A percentile compares a stretch with the other conserved stretches of the same genome.
These are phyloP conservation scores for Takifugu bimaculatus DNA, from an alignment of 2,113 vertebrate species.

Conservation along the genomic window DNA sequence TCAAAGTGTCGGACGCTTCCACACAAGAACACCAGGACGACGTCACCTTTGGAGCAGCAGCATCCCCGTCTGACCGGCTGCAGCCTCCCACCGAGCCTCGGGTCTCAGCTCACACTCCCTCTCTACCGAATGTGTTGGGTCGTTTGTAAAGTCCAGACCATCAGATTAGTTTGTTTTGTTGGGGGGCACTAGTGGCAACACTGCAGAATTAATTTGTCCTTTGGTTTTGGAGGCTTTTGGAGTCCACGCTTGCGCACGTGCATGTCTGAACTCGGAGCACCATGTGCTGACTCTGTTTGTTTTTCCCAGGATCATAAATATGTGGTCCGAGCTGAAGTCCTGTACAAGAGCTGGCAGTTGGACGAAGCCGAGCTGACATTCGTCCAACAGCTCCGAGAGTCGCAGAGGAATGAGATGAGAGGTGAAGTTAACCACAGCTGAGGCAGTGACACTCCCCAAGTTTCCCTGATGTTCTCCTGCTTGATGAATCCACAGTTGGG, in stretches of 20 bases:
- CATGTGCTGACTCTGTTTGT: too few species aligned
- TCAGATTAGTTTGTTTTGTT: constrained; percentile 3
- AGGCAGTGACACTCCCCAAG: too few species aligned
- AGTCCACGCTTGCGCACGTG: too few species aligned
- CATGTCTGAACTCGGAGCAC: constrained; percentile 8
- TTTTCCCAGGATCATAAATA: constrained; percentile 80
- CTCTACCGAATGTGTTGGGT: constrained; percentile 30
- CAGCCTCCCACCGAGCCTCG: constrained; percentile 36
- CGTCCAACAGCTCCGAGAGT: constrained; percentile 76
- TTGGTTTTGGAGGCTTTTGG: background rate
- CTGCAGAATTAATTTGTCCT: too few species aligned
- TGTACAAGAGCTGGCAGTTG: constrained; percentile 83
- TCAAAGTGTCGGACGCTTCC: constrained; percentile 26
- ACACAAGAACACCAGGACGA: constrained; percentile 31
- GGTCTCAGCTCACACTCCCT: constrained; percentile 12
- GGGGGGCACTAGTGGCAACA: too few species aligned
- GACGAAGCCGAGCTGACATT: constrained; percentile 75
- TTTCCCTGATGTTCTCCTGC: too few species aligned
- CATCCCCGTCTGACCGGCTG: constrained; percentile 50
- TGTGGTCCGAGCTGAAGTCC: constrained; percentile 80
- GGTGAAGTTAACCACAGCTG: too few species aligned
- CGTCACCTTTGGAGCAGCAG: constrained; percentile 46
- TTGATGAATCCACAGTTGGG: too few species aligned
- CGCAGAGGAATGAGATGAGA: constrained; percentile 73
- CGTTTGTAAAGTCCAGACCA: constrained; percentile 14